phyloP scores from a whole-genome alignment of 2,888 invertebrate species.

The Ferdinandea cuprea region DNA sequence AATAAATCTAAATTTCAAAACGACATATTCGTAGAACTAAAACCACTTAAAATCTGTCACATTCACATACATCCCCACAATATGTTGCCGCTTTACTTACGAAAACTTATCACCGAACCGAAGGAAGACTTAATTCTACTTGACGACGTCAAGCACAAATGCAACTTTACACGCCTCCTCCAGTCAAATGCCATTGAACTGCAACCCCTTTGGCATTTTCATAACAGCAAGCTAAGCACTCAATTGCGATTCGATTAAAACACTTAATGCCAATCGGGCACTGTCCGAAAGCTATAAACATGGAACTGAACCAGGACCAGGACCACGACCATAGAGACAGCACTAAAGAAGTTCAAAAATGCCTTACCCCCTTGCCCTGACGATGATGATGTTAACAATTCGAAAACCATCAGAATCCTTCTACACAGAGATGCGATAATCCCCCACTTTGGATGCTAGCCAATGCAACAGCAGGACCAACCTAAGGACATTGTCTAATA shows the following conservation, averaged over 20 bases:
- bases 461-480: constrained; percentile 53
- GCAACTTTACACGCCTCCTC: background rate
- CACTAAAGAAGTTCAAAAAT: constrained; percentile 27
- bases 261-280: constrained; percentile 54
- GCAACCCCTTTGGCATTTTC: constrained; percentile 30
- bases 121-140: too few relatives aligned
- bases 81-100: too few relatives aligned
- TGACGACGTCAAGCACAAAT: too few relatives aligned
- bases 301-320: background rate
- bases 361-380: background rate
- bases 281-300: constrained; percentile 36
- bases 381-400: constrained; percentile 34
- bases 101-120: too few relatives aligned
- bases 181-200: constrained; percentile 29
- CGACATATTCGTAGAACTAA: too few relatives aligned
- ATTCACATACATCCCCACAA: too few relatives aligned
- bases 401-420: constrained; percentile 29
- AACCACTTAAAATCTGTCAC: constrained; percentile 1
- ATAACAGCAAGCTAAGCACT: constrained; percentile 53
- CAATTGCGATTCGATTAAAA: constrained; percentile 56
- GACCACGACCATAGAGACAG: too few relatives aligned
- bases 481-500: constrained; percentile 40
- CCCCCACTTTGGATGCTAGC: constrained; percentile 48
- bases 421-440: constrained; percentile 34
- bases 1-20: too few relatives aligned